A percentile compares a stretch with the other conserved stretches of the same genome.
Conservation (phyloP, 2,888 invertebrate genomes). For the Drosophila siamana region DNA sequence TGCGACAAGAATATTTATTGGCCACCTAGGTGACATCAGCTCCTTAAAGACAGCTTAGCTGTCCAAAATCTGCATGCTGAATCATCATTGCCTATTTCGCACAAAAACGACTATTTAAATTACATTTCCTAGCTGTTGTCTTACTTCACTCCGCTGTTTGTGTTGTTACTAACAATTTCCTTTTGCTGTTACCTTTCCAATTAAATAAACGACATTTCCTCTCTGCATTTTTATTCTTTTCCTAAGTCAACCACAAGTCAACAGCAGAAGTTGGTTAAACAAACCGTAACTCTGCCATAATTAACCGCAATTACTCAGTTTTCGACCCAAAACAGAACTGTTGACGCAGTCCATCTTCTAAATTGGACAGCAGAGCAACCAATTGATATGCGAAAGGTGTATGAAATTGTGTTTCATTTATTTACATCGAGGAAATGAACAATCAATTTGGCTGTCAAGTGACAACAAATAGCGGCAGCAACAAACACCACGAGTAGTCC, state of each 20-base stretch:
- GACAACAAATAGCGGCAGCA: conserved; percentile 31
- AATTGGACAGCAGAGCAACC: no score
- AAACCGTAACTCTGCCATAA: not conserved
- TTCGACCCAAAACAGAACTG: not conserved
- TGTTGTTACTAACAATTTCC: not conserved
- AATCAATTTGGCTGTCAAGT: conserved; percentile 53
- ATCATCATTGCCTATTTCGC: not conserved
- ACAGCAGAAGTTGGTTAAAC: not conserved
- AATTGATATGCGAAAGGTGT: not conserved
- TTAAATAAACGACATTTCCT: not conserved
- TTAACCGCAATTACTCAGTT: not conserved
- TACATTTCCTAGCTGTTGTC: not conserved
- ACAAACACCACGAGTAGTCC: conserved; percentile 30
- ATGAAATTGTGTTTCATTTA: conserved; percentile 26
- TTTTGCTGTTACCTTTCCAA: not conserved
- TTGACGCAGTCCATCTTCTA: not conserved
- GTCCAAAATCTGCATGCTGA: not conserved
- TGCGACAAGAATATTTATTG: not conserved
- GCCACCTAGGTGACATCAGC: not conserved
- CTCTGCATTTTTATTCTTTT: no score
- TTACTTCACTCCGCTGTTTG: not conserved
- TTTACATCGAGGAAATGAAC: conserved; percentile 27
- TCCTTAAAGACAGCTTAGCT: not conserved
- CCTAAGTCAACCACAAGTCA: not conserved
- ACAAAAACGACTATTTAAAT: not conserved